Percentiles rank a stretch among this genome's conserved stretches.
phyloP scores from a whole-genome alignment of 2,888 invertebrate genomes.

The Lypha dubia region DNA sequence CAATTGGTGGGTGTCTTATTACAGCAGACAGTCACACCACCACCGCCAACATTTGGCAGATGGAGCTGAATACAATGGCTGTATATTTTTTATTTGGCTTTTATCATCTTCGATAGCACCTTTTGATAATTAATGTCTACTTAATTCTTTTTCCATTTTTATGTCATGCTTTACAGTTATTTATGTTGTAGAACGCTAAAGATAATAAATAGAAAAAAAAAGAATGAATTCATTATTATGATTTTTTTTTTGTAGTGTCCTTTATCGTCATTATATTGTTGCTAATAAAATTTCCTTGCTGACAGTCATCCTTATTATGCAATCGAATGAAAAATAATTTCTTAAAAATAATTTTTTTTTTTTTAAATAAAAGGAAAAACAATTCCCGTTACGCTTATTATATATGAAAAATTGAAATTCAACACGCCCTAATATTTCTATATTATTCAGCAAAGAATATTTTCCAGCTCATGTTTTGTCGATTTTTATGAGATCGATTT shows the following conservation, averaged over 20 bases:
- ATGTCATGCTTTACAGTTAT: conserved; percentile 74
- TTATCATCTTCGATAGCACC: conserved; percentile 53
- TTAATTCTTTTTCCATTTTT: conserved; percentile 62
- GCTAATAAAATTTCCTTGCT: conserved; percentile 68
- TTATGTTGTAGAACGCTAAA: conserved; percentile 59
- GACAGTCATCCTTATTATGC: conserved; percentile 70
- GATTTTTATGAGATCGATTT: conserved; percentile 19
- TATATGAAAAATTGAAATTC: conserved; percentile 77
- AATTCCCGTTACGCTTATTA: conserved; percentile 76
- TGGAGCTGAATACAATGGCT: conserved; percentile 43
- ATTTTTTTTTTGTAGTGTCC: no score
- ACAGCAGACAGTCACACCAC: conserved; percentile 22
- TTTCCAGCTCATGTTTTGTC: conserved; percentile 42
- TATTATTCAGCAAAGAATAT: conserved; percentile 15
- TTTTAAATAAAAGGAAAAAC: conserved; percentile 40
- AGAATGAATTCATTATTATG: no score
- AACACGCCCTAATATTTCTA: conserved; percentile 76
- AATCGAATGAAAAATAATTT: conserved; percentile 41
- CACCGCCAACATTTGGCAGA: conserved; percentile 44
- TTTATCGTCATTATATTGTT: conserved; percentile 54
- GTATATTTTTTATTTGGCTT: conserved; percentile 31
- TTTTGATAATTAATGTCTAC: conserved; percentile 65
- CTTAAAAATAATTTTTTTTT: background rate
- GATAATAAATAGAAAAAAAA: background rate
- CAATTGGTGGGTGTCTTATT: conserved; percentile 66